Evolutionary conservation across 2,888 invertebrate genomes (phyloP).

Genomic region (Catocala sponsa): DNA sequence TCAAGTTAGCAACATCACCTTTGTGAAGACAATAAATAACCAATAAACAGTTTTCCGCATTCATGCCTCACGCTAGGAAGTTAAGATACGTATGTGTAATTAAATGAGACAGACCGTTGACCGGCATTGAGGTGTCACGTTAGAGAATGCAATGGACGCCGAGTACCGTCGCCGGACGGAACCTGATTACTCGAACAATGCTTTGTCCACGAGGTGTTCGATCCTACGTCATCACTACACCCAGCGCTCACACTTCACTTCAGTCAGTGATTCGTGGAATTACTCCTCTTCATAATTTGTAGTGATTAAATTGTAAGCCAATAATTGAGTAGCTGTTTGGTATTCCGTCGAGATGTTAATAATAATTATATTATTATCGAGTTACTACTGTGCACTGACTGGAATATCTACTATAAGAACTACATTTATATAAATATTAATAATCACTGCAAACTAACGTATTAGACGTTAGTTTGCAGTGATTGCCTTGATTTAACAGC

Average conservation of each 20-base stretch:
- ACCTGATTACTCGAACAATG: constrained; percentile 58
- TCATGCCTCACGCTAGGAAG: too few species aligned
- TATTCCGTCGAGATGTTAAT: constrained; percentile 1
- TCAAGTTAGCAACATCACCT: too few species aligned
- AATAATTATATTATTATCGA: background rate
- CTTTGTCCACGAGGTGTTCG: constrained; percentile 37
- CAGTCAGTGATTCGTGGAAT: constrained; percentile 44
- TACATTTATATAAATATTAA: too few species aligned
- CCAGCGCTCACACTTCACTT: constrained; percentile 37
- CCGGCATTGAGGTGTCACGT: constrained; percentile 36
- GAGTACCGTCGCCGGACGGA: constrained; percentile 34
- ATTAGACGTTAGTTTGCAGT: too few species aligned
- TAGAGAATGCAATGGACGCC: constrained; percentile 49
- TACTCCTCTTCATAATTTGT: constrained; percentile 24
- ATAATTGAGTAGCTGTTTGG: constrained; percentile 3
- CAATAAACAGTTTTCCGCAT: too few species aligned
- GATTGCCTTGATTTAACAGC: too few species aligned
- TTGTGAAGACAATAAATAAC: too few species aligned
- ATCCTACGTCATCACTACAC: constrained; percentile 22
- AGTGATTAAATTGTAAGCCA: constrained; percentile 15
- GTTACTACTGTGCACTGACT: background rate
- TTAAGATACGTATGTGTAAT: background rate
- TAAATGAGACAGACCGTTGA: background rate
- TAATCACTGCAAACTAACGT: too few species aligned
- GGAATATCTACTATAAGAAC: too few species aligned